Evolutionary conservation across 2,888 invertebrate species (phyloP).

Genomic region (Lymantria monacha): DNA sequence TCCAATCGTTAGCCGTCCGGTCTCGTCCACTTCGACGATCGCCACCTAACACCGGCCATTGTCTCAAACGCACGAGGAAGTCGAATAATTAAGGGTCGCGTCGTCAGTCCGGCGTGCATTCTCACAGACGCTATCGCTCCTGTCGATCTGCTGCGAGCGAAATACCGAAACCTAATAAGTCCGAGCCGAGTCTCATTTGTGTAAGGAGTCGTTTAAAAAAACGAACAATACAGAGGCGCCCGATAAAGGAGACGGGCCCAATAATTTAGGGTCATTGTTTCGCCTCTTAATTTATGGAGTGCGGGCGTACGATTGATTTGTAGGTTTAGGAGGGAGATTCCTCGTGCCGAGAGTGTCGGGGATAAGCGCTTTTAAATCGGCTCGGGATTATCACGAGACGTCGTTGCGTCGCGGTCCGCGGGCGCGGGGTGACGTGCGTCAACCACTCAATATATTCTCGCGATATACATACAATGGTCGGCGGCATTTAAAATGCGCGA

Average conservation of each 20-base stretch:
- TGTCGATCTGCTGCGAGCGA: constrained; percentile 69
- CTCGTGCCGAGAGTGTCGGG: constrained; percentile 54
- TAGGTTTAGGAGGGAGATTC: constrained; percentile 67
- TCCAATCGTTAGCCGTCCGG: constrained; percentile 35
- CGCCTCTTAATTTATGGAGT: constrained; percentile 78
- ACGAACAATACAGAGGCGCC: constrained; percentile 62
- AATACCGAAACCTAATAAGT: constrained; percentile 79
- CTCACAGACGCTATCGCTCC: constrained; percentile 60
- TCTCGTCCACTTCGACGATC: constrained; percentile 38
- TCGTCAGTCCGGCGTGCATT: constrained; percentile 41
- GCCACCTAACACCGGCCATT: constrained; percentile 59
- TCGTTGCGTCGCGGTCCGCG: constrained; percentile 22
- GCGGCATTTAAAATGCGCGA: constrained; percentile 71
- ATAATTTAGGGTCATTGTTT: constrained; percentile 82
- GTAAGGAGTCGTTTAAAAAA: constrained; percentile 69
- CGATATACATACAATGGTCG: constrained; percentile 80
- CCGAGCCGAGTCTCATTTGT: constrained; percentile 76
- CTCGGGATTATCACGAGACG: constrained; percentile 38
- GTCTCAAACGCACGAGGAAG: constrained; percentile 56
- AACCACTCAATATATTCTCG: constrained; percentile 74
- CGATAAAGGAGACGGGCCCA: constrained; percentile 75
- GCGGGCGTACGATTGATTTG: constrained; percentile 78
- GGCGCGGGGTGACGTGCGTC: constrained; percentile 41
- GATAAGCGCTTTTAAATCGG: constrained; percentile 53
- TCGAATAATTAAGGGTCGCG: constrained; percentile 65